A percentile compares a stretch with the other conserved stretches of the same genome.
These are phyloP conservation scores for Sogatella furcifera DNA, from an alignment of 1,140 invertebrate genomes.

Conservation along the genomic window DNA sequence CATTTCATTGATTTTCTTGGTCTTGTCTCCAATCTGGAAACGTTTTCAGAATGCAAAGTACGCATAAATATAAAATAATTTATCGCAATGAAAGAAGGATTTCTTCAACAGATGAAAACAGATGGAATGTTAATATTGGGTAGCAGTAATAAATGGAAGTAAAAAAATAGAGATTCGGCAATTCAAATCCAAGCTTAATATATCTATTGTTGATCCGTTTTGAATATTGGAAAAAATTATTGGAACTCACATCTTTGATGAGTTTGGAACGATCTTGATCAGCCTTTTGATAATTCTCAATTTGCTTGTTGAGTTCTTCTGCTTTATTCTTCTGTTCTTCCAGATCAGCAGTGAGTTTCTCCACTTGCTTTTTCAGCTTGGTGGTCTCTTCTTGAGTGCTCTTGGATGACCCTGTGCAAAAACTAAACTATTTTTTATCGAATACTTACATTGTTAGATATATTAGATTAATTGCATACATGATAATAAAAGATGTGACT, in stretches of 20 bases:
- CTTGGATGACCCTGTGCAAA: constrained; percentile 3
- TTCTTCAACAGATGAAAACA: too few relatives aligned
- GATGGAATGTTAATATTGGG: too few relatives aligned
- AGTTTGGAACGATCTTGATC: constrained; percentile 16
- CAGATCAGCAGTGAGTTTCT: constrained; percentile 12
- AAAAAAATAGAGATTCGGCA: too few relatives aligned
- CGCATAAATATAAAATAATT: too few relatives aligned
- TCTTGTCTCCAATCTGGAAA: constrained; percentile 19
- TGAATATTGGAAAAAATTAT: too few relatives aligned
- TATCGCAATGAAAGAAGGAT: too few relatives aligned
- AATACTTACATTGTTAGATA: neutral
- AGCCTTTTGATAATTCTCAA: constrained; percentile 15
- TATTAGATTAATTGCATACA: neutral
- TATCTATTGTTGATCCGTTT: too few relatives aligned
- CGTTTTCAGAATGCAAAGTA: too few relatives aligned
- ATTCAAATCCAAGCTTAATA: too few relatives aligned
- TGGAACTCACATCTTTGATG: constrained; percentile 15
- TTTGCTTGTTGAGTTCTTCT: constrained; percentile 14
- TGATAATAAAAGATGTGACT: too few relatives aligned
- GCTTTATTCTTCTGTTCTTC: constrained; percentile 14
- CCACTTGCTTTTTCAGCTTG: constrained; percentile 14
- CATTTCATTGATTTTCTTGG: constrained; percentile 16
- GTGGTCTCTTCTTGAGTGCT: constrained; percentile 11
- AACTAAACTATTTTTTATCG: constrained; percentile 1
- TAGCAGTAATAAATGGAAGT: too few relatives aligned